Evolutionary conservation across 64 coral and sea anemone species (phyloP).

Genomic region (Stylophora pistillata): DNA sequence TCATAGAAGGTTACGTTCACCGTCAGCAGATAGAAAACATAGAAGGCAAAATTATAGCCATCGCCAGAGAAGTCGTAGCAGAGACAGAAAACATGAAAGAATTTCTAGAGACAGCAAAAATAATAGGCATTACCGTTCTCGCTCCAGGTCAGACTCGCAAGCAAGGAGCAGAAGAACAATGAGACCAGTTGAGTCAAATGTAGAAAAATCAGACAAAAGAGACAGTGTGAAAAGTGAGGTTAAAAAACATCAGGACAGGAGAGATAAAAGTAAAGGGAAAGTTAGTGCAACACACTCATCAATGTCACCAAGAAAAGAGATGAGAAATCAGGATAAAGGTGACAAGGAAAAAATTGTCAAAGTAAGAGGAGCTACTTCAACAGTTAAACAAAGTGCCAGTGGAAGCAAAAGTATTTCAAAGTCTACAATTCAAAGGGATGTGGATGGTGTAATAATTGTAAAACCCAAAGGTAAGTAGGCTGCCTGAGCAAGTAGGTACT

Average conservation of each 20-base stretch:
- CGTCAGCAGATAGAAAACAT: background rate
- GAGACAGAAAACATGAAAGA: slow-evolving; percentile 15
- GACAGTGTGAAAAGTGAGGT: background rate
- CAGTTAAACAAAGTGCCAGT: background rate
- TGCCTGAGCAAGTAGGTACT: background rate
- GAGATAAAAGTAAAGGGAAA: slow-evolving; percentile 8
- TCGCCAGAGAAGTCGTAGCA: slow-evolving; percentile 7
- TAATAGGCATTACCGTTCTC: slow-evolving; percentile 10
- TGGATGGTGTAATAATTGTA: background rate
- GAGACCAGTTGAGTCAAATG: background rate
- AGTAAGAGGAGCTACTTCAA: background rate
- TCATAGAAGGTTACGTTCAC: slow-evolving; percentile 19
- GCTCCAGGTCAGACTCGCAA: slow-evolving; percentile 16
- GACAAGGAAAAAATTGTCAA: background rate
- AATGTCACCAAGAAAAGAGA: background rate
- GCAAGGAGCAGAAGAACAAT: background rate
- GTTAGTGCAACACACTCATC: background rate
- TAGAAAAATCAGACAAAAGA: background rate
- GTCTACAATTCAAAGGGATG: background rate
- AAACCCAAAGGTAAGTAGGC: slow-evolving; percentile 19
- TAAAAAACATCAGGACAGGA: slow-evolving; percentile 8
- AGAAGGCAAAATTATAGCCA: background rate
- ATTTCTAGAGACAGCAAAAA: background rate
- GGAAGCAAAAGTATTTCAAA: background rate
- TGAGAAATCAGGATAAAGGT: background rate